Base-by-base conservation (phyloP, 2,888 invertebrate species). In the Pyrrhia umbra region DNA sequence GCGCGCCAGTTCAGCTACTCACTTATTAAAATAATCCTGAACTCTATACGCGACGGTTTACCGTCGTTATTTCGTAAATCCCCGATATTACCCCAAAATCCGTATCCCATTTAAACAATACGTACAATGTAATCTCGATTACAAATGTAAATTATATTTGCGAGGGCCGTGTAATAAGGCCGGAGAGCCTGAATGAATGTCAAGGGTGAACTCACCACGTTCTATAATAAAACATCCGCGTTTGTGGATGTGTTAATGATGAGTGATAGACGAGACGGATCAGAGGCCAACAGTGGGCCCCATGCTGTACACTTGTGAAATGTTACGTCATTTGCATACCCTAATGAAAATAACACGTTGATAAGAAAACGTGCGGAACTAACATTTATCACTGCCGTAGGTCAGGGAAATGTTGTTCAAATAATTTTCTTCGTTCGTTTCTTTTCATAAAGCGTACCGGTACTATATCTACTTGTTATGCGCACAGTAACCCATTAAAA, bases 101-200 rank as follows among this genome's bases (percentile, higher is more conserved):
- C 75, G 74, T 72, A 82, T 65, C 59, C 79, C 77, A 77, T 80
- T 82, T 78, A 82, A 83, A 80, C 85, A 80, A 79, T 83, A 83
- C 68, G 72, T 74, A 69, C 63, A 67, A 66, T 79, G 65, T 81
- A 83, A 79, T 75, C 73, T 78, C 68, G 66, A 82, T 82, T 84
- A 77, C 77, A 72, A 73, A 85, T 84, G 85, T 83, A 81, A 86
- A 85, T 85, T 81, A 72, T 79, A 77, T 83, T 84, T 82, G 70
- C 68, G 61, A 65, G 71, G 69, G 76, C 67, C 69, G 62, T 67
- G 64, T 75, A 78, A 75, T 80, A 57, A 67, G 78, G 68, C 63
- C 54, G 61, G 60, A 50, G 61, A 64, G 69, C 52, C 47, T 60
- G 63, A 68, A 72, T 81, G 79, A 86, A 86, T 83, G 84, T 77